phyloP scores from a whole-genome alignment of 2,797 vertebrate species.

The Intellagama lesueurii region DNA sequence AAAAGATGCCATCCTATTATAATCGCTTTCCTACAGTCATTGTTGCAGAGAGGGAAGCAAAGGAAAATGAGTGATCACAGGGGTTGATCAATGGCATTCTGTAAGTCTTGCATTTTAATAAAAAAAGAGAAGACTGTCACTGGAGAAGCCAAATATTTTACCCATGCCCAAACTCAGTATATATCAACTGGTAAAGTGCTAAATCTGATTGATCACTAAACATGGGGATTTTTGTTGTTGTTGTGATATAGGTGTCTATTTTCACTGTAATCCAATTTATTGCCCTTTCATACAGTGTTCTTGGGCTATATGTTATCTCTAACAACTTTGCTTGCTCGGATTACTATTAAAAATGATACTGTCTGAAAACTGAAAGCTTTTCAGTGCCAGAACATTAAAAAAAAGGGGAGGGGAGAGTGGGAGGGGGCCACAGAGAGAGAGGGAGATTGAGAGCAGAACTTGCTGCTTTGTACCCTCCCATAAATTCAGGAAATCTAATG shows the following conservation, averaged over 20 bases:
- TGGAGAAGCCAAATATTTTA: constrained; percentile 43
- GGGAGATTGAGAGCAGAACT: neutral
- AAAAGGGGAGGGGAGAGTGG: neutral
- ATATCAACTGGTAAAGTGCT: constrained; percentile 36
- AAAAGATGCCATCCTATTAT: neutral
- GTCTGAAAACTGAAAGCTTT: constrained; percentile 33
- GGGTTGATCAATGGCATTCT: neutral
- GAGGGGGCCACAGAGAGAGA: neutral
- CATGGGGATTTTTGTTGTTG: constrained; percentile 17
- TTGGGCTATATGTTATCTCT: constrained; percentile 40
- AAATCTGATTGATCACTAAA: constrained; percentile 50
- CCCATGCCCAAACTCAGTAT: constrained; percentile 17
- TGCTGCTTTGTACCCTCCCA: constrained; percentile 41
- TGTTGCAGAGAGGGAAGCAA: neutral
- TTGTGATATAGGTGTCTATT: constrained; percentile 36
- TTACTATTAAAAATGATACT: constrained; percentile 56
- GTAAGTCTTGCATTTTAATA: too few species aligned
- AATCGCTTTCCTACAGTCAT: constrained; percentile 17
- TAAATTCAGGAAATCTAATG: constrained; percentile 44
- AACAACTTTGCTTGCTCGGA: constrained; percentile 45
- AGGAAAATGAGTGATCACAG: neutral
- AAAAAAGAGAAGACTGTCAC: constrained; percentile 4
- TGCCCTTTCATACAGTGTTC: constrained; percentile 24
- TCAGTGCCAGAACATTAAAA: constrained; percentile 44
- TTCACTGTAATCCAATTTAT: constrained; percentile 29